Evolutionary conservation across 1,140 invertebrate species (phyloP).

Genomic region (Laupala kohalensis): DNA sequence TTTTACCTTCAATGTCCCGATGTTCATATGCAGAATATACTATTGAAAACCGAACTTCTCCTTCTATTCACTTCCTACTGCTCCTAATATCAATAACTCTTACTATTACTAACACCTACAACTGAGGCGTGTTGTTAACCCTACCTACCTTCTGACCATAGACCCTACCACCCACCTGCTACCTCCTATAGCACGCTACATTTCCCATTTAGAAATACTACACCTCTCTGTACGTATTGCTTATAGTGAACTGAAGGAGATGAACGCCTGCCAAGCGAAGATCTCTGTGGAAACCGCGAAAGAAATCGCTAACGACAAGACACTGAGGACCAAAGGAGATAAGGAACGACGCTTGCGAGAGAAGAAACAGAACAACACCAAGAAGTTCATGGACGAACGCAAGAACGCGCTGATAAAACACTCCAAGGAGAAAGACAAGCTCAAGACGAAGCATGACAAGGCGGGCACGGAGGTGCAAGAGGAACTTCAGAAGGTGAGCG

Average conservation of each 20-base stretch:
- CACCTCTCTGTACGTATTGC: no score
- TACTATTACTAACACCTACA: no score
- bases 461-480: constrained; percentile 81
- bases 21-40: no score
- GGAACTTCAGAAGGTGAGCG: constrained; percentile 82
- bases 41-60: no score
- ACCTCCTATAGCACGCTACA: no score
- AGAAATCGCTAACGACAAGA: constrained; percentile 91
- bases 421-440: constrained; percentile 82
- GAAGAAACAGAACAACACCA: constrained; percentile 97
- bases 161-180: no score
- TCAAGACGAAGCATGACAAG: constrained; percentile 83
- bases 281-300: constrained; percentile 92
- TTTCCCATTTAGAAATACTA: no score
- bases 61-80: no score
- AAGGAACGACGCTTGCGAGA: constrained; percentile 86
- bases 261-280: constrained; percentile 90
- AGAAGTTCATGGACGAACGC: constrained; percentile 96
- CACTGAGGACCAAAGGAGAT: constrained; percentile 88
- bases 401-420: constrained; percentile 74
- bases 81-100: no score
- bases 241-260: constrained; percentile 90
- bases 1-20: no score
- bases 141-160: no score
- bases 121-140: no score